These are phyloP conservation scores for Pungitius pungitius DNA, from an alignment of 2,113 vertebrate species.

Conservation along the genomic window DNA sequence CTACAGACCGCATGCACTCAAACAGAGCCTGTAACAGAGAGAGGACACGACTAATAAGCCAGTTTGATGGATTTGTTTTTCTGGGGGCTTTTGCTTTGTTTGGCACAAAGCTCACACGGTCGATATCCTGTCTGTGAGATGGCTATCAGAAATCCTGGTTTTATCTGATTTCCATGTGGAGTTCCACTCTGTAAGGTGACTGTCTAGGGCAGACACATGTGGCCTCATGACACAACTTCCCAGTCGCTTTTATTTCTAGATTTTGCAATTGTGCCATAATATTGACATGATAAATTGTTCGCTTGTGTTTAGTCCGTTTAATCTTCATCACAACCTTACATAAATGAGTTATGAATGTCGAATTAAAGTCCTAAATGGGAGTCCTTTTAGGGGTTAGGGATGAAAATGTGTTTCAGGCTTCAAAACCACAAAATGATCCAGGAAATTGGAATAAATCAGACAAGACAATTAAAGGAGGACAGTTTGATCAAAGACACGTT, in stretches of 20 bases:
- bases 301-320: conserved; percentile 72
- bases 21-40: conserved; percentile 44
- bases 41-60: conserved; percentile 46
- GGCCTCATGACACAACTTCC: conserved; percentile 22
- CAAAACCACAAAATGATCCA: background rate
- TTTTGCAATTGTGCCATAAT: conserved; percentile 55
- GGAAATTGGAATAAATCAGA: conserved; percentile 24
- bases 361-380: conserved; percentile 37
- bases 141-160: conserved; percentile 46
- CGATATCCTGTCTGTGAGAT: conserved; percentile 68
- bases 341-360: conserved; percentile 35
- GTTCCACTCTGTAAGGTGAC: conserved; percentile 20
- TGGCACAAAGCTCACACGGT: conserved; percentile 47
- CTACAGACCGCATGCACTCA: conserved; percentile 30
- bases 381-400: conserved; percentile 22
- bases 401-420: conserved; percentile 12
- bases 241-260: conserved; percentile 8
- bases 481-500: conserved; percentile 40
- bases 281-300: conserved; percentile 61
- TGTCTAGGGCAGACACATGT: conserved; percentile 58
- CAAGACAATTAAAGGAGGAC: conserved; percentile 36
- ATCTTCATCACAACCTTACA: conserved; percentile 21
- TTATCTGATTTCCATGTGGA: conserved; percentile 49
- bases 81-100: conserved; percentile 31
- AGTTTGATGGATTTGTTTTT: conserved; percentile 30